A percentile compares a stretch with the other conserved stretches of the same genome.
These are phyloP conservation scores for Haliclona indistincta DNA, from an alignment of 37 sponge, comb jelly and placozoan genomes.

Conservation along the genomic window DNA sequence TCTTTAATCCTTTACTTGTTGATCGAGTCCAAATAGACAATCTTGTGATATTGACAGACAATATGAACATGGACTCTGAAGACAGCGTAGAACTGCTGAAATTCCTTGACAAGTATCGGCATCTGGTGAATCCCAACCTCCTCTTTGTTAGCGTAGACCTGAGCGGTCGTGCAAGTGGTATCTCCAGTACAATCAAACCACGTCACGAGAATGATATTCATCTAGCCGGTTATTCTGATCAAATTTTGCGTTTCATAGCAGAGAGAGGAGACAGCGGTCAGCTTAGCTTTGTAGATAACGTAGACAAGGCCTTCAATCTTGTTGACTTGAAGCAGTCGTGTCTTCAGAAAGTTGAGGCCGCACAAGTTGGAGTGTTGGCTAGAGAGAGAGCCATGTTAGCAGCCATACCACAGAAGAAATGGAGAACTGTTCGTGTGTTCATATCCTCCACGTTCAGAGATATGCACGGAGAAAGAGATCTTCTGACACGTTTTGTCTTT, in stretches of 20 bases:
- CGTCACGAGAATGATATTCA: conserved; percentile 89
- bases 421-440: conserved; percentile 92
- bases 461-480: conserved; percentile 95
- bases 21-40: conserved; percentile 73
- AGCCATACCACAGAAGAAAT: conserved; percentile 37
- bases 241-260: conserved; percentile 95
- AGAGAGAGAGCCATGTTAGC: conserved; percentile 49
- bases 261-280: conserved; percentile 92
- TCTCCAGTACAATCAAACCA: conserved; percentile 57
- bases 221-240: conserved; percentile 95
- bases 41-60: conserved; percentile 69
- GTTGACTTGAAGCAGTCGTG: conserved; percentile 47
- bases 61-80: conserved; percentile 41
- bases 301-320: conserved; percentile 89
- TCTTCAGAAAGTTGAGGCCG: conserved; percentile 15
- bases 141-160: conserved; percentile 96
- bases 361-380: conserved; percentile 5
- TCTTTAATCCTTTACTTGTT: conserved; percentile 45
- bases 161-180: conserved; percentile 55
- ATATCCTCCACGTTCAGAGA: conserved; percentile 97
- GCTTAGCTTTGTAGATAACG: conserved; percentile 89
- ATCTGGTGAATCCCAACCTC: conserved; percentile 83
- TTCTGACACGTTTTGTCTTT: conserved; percentile 90
- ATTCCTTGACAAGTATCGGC: conserved; percentile 88
- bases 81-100: conserved; percentile 50